Base-by-base conservation (phyloP, 2,888 invertebrate genomes). In the Netelia virgata region DNA sequence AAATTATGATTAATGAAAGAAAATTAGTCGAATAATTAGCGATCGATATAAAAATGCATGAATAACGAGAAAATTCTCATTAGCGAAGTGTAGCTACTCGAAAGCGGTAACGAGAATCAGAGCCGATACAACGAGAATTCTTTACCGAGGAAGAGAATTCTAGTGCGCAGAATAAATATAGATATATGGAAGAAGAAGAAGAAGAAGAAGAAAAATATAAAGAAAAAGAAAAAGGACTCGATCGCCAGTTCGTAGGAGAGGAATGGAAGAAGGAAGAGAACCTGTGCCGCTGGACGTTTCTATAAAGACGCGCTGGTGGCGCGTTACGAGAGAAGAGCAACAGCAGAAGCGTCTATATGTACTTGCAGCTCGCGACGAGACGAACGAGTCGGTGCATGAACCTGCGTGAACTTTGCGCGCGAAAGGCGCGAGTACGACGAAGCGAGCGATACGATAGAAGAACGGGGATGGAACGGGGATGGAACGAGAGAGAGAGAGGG, bases 401-500 rank as follows among this genome's bases (percentile, higher is more conserved):
- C 87, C 86, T 87, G 87, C 86, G 86, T 87, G 87, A 87, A 87
- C 87, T 87, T 86, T 87, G 85, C 76, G 84, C 80, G 81, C 84
- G 81, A 72, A 59, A 82, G 78, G 75, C 64, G 83, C 83, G 76
- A 82, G 82, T 53, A 57, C 68, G 61, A 77, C 77, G 70, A 41
- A 18, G 73, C 57, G 53, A 55, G 28, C 28, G 61, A 47, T 53
- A 41, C 23, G 18, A 11, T 41, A 8, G 14, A 23, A 59, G 36
- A 66, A 47, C 2, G 66, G 28, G 57, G 68, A 59, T 50, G 63
- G 53, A 66, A 36, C 43, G 18, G 18, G 14, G 47, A 14, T 11
- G 14, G 47, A 2, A 20, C 41, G 57, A 16, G 16, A 41, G 20
- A 43, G 47, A 18, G 69, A 64, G 14, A 66, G 43, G 55, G 16